Conservation (phyloP, 2,888 invertebrate genomes). For the Melangyna quadrimaculata region DNA sequence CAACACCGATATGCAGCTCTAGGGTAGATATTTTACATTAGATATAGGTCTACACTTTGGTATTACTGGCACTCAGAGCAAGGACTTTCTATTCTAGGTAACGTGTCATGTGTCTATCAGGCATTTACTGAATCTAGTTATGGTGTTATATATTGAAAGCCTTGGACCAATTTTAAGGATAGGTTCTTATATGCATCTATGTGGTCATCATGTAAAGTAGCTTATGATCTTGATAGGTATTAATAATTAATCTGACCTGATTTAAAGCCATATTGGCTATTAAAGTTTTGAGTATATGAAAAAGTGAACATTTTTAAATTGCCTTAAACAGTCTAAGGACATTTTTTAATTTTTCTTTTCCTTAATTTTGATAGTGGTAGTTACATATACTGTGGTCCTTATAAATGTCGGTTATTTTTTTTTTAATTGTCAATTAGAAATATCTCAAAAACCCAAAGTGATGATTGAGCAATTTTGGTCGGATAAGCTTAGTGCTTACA, state of each 20-base stretch:
- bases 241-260: background rate
- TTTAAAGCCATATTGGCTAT: background rate
- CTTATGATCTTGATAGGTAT: background rate
- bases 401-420: too few species aligned
- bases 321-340: too few species aligned
- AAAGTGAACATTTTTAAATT: too few species aligned
- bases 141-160: background rate
- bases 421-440: too few species aligned
- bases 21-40: background rate
- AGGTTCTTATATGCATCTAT: background rate
- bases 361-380: too few species aligned
- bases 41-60: background rate
- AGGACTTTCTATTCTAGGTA: slow-evolving; percentile 6
- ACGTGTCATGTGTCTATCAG: background rate
- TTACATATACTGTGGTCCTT: too few species aligned
- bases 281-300: background rate
- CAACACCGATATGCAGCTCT: background rate
- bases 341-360: too few species aligned
- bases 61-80: background rate
- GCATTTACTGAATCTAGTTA: background rate
- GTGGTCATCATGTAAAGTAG: background rate
- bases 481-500: too few species aligned
- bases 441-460: too few species aligned
- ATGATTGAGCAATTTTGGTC: too few species aligned
- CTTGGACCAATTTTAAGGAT: background rate